A percentile compares a stretch with the other conserved stretches of the same genome.
These are phyloP conservation scores for Argyrosomus japonicus DNA, from an alignment of 2,113 vertebrate species.

Conservation along the genomic window DNA sequence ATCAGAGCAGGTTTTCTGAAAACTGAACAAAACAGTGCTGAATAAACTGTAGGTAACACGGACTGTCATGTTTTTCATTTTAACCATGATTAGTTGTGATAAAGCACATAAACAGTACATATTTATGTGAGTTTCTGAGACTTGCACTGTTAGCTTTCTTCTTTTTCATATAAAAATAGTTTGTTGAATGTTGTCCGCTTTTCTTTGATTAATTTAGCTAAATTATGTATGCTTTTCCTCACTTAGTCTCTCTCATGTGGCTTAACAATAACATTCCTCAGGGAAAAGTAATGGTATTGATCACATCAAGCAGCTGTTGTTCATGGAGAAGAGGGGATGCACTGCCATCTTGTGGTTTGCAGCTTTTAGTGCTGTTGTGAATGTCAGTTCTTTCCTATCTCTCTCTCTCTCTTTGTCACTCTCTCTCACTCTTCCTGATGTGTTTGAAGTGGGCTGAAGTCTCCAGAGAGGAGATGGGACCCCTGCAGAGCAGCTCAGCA, in stretches of 20 bases:
- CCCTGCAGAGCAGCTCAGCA: conserved; percentile 43
- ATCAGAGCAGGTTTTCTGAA: neutral
- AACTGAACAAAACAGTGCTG: conserved; percentile 31
- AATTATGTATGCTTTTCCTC: neutral
- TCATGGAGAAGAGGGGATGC: conserved; percentile 44
- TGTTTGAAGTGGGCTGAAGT: conserved; percentile 44
- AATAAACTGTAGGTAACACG: conserved; percentile 13
- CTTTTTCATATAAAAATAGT: neutral
- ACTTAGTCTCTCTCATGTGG: conserved; percentile 5
- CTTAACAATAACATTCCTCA: neutral
- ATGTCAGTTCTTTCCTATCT: neutral
- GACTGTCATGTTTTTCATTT: conserved; percentile 10
- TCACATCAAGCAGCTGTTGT: neutral
- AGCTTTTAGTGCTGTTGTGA: neutral
- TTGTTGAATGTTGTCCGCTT: too few relatives aligned
- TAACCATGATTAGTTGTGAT: neutral
- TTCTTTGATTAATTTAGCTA: conserved; percentile 21
- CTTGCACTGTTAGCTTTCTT: neutral
- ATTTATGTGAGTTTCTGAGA: neutral
- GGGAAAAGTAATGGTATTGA: conserved; percentile 34
- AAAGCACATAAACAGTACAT: neutral
- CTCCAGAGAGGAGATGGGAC: conserved; percentile 34
- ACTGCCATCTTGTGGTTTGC: conserved; percentile 77
- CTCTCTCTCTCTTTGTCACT: neutral
- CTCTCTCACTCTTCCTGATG: neutral